Evolutionary conservation across 2,888 invertebrate genomes (phyloP), one percentile per base, ranked within the genome.

Genomic region (Drosophila koepferae): DNA sequence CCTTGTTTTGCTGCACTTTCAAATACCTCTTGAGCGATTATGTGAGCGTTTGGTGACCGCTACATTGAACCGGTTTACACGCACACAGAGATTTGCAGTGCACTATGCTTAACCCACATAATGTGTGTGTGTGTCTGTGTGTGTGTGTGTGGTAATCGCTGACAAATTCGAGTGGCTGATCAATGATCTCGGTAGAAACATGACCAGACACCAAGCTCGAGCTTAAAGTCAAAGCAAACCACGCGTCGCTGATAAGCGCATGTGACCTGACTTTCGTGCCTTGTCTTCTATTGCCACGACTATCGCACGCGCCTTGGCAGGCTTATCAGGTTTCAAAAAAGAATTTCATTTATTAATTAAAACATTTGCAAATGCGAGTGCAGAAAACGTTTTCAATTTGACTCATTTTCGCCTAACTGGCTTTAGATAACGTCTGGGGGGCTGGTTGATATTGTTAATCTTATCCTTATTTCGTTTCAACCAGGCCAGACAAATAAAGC

Each of bases 221-320:
- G 58, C 23, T 49, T 12, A 36, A 43, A 59, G 48, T 23, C 38
- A 10, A 14, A 56, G 28, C 44, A 20, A 18, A 49, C 58, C 70
- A 72, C 66, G 63, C 60, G 48, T 71, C 44, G 56, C 51, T 86
- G 89, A 85, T 85, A 85, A 86, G 86, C 76, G 81, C 84, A 89
- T 89, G 85, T 85, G 89, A 89, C 84, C 89, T 62, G 72, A 36
- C 51, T 48, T 49, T 58, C 53, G 43, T 49, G 23, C 14, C 40
- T 12, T 53, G 71, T 14, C 44, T 44, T 41, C 8, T 41, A 2
- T n/a, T 44, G 44, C 63, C 73, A 72, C 72, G 72, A 69, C 71
- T 81, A 61, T 49, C 43, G 43, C 74, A 72, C 73, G 60, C 80
- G 63, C 69, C 9, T 40, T 0, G 54, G 23, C 40, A 46, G 16